A percentile compares a stretch with the other conserved stretches of the same genome.
Evolutionary conservation across 2,113 vertebrate species (phyloP).

Genomic region (Colinus virginianus): DNA sequence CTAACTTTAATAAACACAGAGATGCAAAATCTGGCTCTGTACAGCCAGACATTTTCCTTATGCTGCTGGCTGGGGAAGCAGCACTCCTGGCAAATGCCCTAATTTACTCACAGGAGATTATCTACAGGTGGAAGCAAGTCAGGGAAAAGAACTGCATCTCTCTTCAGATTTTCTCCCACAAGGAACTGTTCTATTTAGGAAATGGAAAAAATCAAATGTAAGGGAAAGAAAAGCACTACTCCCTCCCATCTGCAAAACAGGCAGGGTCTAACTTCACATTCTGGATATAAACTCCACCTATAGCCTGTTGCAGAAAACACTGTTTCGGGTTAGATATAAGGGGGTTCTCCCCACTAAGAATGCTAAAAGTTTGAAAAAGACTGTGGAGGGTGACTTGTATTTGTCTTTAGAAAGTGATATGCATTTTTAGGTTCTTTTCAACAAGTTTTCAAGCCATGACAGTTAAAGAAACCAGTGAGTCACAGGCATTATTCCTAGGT

Average conservation of each 20-base stretch:
- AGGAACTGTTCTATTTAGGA: not conserved
- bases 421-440: not conserved
- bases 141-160: not conserved
- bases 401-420: not conserved
- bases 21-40: not conserved
- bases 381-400: not conserved
- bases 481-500: not conserved
- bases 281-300: not conserved
- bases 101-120: not conserved
- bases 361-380: not conserved
- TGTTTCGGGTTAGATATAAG: not conserved
- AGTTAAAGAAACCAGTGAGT: not conserved
- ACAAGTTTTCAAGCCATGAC: not conserved
- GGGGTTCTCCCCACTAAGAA: not conserved
- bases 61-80: not conserved
- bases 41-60: conserved; percentile 14
- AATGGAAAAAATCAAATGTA: not conserved
- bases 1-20: conserved; percentile 9
- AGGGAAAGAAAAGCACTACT: not conserved
- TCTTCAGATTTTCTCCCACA: not conserved
- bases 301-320: not conserved
- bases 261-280: not conserved
- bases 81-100: not conserved
- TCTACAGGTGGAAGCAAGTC: not conserved
- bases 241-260: not conserved